Percentiles rank a stretch among this genome's conserved stretches.
phyloP scores from a whole-genome alignment of 2,113 vertebrate species.

The Pangasianodon gigas region DNA sequence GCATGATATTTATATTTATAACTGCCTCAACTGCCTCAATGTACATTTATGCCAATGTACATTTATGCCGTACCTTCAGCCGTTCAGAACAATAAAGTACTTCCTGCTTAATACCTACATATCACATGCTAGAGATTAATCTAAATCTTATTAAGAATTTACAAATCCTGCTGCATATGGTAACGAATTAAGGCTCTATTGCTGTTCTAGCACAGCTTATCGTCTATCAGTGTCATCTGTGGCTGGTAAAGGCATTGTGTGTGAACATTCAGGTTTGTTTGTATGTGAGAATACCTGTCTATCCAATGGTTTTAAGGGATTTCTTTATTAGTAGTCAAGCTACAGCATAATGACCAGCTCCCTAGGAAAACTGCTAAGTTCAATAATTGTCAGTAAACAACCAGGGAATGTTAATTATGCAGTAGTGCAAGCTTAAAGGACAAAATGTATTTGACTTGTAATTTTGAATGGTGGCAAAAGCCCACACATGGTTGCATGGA shows the following conservation, averaged over 20 bases:
- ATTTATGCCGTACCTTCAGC: neutral
- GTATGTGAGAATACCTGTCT: constrained; percentile 42
- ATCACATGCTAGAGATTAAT: constrained; percentile 17
- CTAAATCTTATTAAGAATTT: constrained; percentile 11
- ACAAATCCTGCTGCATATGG: neutral
- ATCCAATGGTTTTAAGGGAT: constrained; percentile 53
- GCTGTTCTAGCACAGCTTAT: neutral
- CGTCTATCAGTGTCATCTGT: neutral
- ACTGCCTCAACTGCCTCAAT: neutral
- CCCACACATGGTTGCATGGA: constrained; percentile 58
- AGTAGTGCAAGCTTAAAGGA: constrained; percentile 59
- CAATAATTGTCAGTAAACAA: constrained; percentile 76
- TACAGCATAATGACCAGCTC: constrained; percentile 65
- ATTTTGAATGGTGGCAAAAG: constrained; percentile 60
- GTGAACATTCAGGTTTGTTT: constrained; percentile 6
- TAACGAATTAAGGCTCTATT: neutral
- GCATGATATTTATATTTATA: neutral
- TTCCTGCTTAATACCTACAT: neutral
- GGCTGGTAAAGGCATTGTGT: neutral
- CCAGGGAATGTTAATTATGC: constrained; percentile 74
- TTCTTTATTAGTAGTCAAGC: constrained; percentile 67
- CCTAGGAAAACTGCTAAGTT: constrained; percentile 64
- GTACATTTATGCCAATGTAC: neutral
- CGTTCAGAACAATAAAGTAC: neutral
- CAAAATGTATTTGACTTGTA: constrained; percentile 62